These are phyloP conservation scores for Morelia viridis DNA, from an alignment of 2,797 vertebrate species.

Conservation along the genomic window DNA sequence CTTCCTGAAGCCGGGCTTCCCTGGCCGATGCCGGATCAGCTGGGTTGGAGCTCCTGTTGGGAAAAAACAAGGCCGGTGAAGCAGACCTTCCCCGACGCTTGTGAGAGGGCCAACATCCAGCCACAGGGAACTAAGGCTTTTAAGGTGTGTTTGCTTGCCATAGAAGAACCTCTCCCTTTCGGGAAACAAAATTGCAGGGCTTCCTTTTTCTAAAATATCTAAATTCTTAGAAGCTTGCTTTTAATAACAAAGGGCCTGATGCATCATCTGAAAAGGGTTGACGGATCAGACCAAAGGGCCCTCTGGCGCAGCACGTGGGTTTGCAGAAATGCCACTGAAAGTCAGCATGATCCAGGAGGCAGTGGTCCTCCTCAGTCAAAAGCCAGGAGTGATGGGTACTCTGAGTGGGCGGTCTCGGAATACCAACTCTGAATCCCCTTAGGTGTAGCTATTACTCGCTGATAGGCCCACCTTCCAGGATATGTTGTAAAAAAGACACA, in stretches of 20 bases:
- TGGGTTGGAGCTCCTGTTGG: slow-evolving; percentile 77
- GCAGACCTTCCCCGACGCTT: neutral
- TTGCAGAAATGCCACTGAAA: neutral
- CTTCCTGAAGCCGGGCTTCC: slow-evolving; percentile 77
- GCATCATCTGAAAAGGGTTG: neutral
- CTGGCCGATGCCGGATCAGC: slow-evolving; percentile 80
- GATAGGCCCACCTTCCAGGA: too few relatives aligned
- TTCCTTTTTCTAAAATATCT: too few relatives aligned
- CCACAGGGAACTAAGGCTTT: neutral
- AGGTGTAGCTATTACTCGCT: neutral
- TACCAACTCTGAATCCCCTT: too few relatives aligned
- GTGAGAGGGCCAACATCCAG: too few relatives aligned
- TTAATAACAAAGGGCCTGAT: neutral
- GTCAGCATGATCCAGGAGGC: neutral
- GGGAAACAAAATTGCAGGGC: neutral
- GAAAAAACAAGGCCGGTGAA: neutral
- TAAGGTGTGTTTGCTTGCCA: neutral
- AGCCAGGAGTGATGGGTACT: neutral
- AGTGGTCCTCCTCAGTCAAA: neutral
- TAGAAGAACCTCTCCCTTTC: neutral
- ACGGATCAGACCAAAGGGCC: neutral
- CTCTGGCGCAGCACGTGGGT: neutral
- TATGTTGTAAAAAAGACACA: neutral
- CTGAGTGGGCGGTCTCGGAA: neutral
- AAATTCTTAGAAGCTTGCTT: neutral